Base-by-base conservation (phyloP, 1,140 invertebrate genomes). In the Polyergus mexicanus region DNA sequence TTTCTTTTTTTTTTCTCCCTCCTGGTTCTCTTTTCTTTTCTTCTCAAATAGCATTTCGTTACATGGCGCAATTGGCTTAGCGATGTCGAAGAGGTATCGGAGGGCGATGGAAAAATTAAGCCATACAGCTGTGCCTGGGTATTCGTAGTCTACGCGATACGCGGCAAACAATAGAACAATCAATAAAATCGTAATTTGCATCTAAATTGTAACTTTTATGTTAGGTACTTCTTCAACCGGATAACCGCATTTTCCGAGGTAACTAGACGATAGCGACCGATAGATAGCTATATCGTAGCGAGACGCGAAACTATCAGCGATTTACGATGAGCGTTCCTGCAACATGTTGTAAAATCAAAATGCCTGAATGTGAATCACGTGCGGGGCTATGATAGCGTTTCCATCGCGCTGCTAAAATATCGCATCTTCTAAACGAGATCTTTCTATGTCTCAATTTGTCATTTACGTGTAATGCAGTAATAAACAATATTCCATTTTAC, bases 181-280 rank as follows among this genome's bases (percentile, higher is more conserved):
- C 88, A 86, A 90, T 90, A 87, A 80, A 85, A 89, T 87, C 83
- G 81, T 60, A 89, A 90, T 90, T 90, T 90, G 81, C 89, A 90
- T 90, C 80, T 89, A 89, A 89, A 90, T 90, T 87, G 88, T 86
- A 32, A 77, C 44, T 89, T 90, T 83, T 87, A 44, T 58, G 56
- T 81, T 75, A 13, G 41, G 10, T 11, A 58, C 25, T 56, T 41
- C 41, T 44, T 66, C 60, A 62, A 66, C 60, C 51, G 69, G 35
- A 56, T 65, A 69, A 80, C 63, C 47, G 75, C 44, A 28, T 88
- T 88, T 88, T 25, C 32, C 54, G 13, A 51, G 32, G 68, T 56
- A 84, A 84, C 77, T 76, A 75, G 28, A 58, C 11, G 32, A 32
- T 16, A 51, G 47, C 47, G 47, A 51, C 4, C 35, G 54, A 69